Percentiles rank a stretch among this genome's conserved stretches.
Conservation (phyloP, 2,888 invertebrate genomes). For the Heliconius sara region DNA sequence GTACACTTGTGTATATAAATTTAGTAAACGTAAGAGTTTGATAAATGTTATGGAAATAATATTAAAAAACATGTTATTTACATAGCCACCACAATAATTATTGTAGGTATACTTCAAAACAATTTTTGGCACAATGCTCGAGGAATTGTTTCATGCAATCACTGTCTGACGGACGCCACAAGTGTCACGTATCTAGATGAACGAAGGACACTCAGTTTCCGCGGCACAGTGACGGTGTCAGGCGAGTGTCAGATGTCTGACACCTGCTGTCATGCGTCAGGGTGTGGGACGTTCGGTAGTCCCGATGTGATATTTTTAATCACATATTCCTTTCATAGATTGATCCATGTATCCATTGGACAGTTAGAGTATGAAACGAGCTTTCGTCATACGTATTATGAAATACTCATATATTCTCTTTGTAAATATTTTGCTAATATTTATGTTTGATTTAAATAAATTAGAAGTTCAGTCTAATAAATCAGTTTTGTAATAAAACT, state of each 20-base stretch:
- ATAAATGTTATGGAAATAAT: too few relatives aligned
- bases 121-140: not conserved
- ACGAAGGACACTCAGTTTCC: not conserved
- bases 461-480: too few relatives aligned
- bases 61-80: not conserved
- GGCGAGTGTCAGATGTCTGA: not conserved
- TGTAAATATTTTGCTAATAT: not conserved
- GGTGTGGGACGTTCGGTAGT: not conserved
- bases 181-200: slow-evolving; percentile 9
- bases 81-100: not conserved
- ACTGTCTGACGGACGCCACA: not conserved
- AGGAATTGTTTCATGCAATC: not conserved
- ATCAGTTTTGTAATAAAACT: too few relatives aligned
- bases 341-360: not conserved
- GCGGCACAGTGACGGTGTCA: not conserved
- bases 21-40: too few relatives aligned
- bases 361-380: not conserved
- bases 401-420: not conserved
- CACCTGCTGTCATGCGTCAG: slow-evolving; percentile 11
- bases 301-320: not conserved
- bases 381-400: not conserved
- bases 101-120: too few relatives aligned
- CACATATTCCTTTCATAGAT: not conserved
- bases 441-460: not conserved
- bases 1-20: too few relatives aligned